These are phyloP conservation scores for Tyto alba DNA, from an alignment of 2,113 vertebrate species.

Conservation along the genomic window DNA sequence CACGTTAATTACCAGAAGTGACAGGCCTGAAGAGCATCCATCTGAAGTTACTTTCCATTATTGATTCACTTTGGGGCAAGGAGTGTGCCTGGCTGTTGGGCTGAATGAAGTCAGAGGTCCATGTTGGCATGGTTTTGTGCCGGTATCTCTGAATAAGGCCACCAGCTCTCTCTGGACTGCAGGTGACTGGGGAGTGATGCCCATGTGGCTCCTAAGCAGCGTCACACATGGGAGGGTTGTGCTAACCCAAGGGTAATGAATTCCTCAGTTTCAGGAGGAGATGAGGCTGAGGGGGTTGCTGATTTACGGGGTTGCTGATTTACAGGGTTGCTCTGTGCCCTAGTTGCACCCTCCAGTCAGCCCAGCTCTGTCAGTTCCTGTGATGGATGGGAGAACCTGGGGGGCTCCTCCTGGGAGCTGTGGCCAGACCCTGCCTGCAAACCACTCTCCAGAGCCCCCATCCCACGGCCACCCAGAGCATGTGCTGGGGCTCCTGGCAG, in stretches of 20 bases:
- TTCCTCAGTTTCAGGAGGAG: not conserved
- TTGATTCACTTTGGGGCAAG: not conserved
- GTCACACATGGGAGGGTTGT: no score
- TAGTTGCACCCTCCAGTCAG: not conserved
- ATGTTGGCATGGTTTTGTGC: not conserved
- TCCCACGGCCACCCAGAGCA: fast-evolving
- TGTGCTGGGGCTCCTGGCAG: not conserved
- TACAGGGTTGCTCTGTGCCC: not conserved
- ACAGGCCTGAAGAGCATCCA: not conserved
- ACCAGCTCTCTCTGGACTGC: not conserved
- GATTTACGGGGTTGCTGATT: not conserved
- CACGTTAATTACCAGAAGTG: not conserved
- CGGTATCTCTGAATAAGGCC: not conserved
- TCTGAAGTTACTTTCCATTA: not conserved
- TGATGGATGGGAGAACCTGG: not conserved
- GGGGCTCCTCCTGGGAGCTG: not conserved
- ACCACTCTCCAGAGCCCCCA: not conserved
- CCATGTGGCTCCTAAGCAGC: not conserved
- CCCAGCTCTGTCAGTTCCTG: not conserved
- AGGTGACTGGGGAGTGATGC: not conserved
- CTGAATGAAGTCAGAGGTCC: not conserved
- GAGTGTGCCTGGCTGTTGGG: not conserved
- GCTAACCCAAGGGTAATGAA: not conserved
- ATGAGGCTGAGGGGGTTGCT: not conserved
- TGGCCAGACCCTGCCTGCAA: not conserved